These are phyloP conservation scores for Caretta caretta DNA, from an alignment of 2,113 vertebrate genomes.

Conservation along the genomic window DNA sequence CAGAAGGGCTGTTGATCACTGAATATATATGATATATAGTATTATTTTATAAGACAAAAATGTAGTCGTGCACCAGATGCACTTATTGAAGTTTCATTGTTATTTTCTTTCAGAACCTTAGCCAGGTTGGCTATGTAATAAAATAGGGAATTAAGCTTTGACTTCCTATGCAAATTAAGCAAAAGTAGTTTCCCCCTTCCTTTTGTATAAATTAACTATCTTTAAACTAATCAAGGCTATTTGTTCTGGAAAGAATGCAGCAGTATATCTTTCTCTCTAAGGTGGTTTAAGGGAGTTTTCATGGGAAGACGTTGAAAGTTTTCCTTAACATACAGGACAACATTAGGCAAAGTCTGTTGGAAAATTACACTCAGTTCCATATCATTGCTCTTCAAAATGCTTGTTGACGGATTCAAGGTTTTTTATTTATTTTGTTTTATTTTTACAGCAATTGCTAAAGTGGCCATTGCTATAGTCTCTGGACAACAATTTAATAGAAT, in stretches of 20 bases:
- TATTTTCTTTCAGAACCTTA: background rate
- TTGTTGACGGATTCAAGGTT: background rate
- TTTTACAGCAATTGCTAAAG: background rate
- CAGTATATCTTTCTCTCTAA: conserved; percentile 38
- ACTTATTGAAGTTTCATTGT: background rate
- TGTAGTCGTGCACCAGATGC: background rate
- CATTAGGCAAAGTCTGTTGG: conserved; percentile 23
- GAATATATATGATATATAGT: background rate
- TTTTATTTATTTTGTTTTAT: background rate
- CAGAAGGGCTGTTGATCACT: background rate
- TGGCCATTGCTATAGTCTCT: background rate
- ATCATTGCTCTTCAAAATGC: background rate
- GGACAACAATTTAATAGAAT: background rate
- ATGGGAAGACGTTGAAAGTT: background rate
- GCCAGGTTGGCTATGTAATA: conserved; percentile 33
- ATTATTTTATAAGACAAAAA: conserved; percentile 12
- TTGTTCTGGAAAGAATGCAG: conserved; percentile 36
- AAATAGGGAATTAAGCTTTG: conserved; percentile 34
- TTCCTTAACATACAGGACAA: conserved; percentile 10
- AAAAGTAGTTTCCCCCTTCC: background rate
- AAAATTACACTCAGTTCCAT: background rate
- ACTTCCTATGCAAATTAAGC: conserved; percentile 11
- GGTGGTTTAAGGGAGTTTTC: conserved; percentile 42
- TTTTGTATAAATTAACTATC: conserved; percentile 14
- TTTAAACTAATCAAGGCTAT: conserved; percentile 3